Conservation (phyloP, 2,797 vertebrate genomes). For the Gadopsis bispinosus region DNA sequence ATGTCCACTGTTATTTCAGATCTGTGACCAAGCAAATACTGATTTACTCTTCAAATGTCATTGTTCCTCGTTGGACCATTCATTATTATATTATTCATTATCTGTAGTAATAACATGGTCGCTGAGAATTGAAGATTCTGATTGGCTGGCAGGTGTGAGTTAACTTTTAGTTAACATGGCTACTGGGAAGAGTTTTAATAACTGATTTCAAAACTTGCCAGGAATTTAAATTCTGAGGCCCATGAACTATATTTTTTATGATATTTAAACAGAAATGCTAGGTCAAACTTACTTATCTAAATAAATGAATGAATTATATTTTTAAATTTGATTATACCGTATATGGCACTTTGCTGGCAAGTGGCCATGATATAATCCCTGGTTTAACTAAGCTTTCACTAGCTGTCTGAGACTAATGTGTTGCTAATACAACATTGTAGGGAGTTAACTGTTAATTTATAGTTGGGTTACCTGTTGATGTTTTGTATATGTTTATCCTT, state of each 20-base stretch:
- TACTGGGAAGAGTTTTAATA: too few relatives aligned
- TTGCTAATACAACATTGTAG: background rate
- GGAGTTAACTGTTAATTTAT: background rate
- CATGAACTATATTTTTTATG: background rate
- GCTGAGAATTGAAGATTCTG: background rate
- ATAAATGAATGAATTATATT: background rate
- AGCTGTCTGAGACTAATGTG: background rate
- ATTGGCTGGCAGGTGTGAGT: background rate
- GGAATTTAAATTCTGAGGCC: background rate
- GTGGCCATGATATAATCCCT: background rate
- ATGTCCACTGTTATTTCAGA: background rate
- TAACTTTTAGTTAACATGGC: background rate
- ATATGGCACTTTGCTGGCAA: background rate
- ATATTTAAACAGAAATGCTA: background rate
- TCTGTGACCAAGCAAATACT: background rate
- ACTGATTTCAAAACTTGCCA: background rate
- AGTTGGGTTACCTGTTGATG: background rate
- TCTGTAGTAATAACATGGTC: background rate
- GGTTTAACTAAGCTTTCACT: background rate
- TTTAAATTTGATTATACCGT: too few relatives aligned
- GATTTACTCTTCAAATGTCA: background rate
- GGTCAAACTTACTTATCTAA: background rate
- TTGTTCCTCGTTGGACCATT: background rate
- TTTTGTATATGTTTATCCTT: background rate
- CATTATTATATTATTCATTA: background rate